Percentiles rank a stretch among this genome's conserved stretches.
phyloP scores from a whole-genome alignment of 35 echinoderm and acorn worm genomes.

The Lytechinus variegatus region DNA sequence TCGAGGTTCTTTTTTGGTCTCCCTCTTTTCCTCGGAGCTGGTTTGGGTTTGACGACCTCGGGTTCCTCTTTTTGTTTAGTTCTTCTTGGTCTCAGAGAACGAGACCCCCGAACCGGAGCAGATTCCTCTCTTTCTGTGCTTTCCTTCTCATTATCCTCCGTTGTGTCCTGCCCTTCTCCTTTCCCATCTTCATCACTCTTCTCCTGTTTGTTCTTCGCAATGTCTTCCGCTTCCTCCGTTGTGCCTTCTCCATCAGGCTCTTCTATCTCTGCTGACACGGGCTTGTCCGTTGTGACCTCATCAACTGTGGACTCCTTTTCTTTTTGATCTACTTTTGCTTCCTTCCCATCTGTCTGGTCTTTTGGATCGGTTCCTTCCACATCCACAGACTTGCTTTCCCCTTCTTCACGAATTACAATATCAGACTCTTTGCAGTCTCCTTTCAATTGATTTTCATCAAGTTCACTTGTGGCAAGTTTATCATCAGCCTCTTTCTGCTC shows the following conservation, averaged over 20 bases:
- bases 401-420: neutral
- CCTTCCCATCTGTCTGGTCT: neutral
- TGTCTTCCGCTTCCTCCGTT: constrained; percentile 29
- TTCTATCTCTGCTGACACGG: neutral
- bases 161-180: neutral
- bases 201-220: constrained; percentile 29
- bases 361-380: neutral
- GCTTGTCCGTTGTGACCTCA: neutral
- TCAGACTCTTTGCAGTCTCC: neutral
- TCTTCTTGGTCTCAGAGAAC: constrained; percentile 5
- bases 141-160: neutral
- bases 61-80: neutral
- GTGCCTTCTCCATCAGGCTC: neutral
- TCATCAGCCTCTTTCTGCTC: neutral
- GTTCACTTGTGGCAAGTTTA: neutral
- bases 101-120: neutral
- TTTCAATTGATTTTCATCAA: neutral
- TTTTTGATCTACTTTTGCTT: neutral
- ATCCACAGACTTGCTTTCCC: neutral
- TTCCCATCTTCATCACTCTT: neutral
- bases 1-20: constrained; percentile 21
- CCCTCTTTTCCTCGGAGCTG: neutral
- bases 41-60: neutral
- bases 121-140: neutral
- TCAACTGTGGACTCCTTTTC: neutral